Evolutionary conservation across 2,797 vertebrate species (phyloP), one percentile per base, ranked within the genome.

Genomic region (Oreortyx pictus): DNA sequence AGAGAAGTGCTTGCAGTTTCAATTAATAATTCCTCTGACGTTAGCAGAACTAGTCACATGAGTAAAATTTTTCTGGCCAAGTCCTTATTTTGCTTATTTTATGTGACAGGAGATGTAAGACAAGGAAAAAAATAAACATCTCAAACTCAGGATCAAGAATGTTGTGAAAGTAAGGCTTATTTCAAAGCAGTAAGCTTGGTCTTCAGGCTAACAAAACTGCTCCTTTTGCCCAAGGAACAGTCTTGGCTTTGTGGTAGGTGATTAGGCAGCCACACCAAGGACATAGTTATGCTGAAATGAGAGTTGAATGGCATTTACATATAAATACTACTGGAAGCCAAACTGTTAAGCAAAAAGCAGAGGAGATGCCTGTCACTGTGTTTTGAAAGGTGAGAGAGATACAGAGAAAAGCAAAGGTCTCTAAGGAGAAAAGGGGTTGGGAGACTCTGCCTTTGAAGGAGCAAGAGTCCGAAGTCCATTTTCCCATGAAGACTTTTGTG

Each of bases 301-400:
- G 49, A 83, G 78, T 80, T 76, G 67, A 88, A 88, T 49, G 39
- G 33, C 50, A 86, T 77, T 94, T 92, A 75, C 71, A 54, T 68
- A 50, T 68, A 82, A 92, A 94, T 87, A 81, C 83, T 94, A 80
- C 83, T 95, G 93, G 90, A 90, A 94, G 90, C 82, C 61, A 29
- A 70, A 50, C 66, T 85, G 81, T 80, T 78, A 90, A 93, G 78
- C 37, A 94, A 90, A 92, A 92, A 86, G 76, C 88, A 90, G 77
- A 94, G 89, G 76, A 89, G 78, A 89, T 59, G 92, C 62, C n/a
- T 91, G 75, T 90, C 96, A 46, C 79, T 91, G 89, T 90, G 89
- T 94, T 96, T 95, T 87, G 77, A 83, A 94, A 95, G 87, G 74
- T 94, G 94, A 97, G 77, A 95, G 78, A 92, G 76, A 86, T 73